phyloP scores from a whole-genome alignment of 1,140 invertebrate genomes.

The Caenorhabditis brenneri region DNA sequence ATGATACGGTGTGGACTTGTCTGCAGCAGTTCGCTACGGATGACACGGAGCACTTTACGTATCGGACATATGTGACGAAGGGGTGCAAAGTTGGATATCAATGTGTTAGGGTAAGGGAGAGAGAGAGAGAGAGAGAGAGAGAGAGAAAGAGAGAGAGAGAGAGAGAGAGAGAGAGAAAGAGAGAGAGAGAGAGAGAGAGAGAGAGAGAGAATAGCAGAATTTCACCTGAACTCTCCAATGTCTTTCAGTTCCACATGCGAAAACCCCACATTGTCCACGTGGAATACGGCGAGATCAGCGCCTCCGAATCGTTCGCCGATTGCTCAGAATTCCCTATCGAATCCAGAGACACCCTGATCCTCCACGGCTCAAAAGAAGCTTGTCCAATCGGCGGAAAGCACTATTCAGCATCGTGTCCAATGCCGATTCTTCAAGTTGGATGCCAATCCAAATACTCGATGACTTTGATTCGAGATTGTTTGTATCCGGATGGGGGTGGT shows the following conservation, averaged over 20 bases:
- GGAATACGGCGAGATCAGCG: conserved; percentile 19
- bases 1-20: conserved; percentile 46
- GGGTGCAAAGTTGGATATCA: conserved; percentile 48
- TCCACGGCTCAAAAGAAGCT: conserved; percentile 31
- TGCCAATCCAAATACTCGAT: conserved; percentile 15
- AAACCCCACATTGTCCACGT: conserved; percentile 38
- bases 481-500: background rate
- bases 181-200: background rate
- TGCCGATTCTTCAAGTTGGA: conserved; percentile 16
- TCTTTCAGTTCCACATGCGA: conserved; percentile 6
- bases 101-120: conserved; percentile 18
- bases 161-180: background rate
- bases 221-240: too few species aligned
- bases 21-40: background rate
- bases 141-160: background rate
- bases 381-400: conserved; percentile 22
- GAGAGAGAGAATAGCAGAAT: background rate
- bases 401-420: background rate
- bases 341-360: conserved; percentile 26
- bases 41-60: background rate
- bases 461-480: conserved; percentile 14
- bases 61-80: conserved; percentile 29
- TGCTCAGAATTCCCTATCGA: conserved; percentile 26
- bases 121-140: background rate
- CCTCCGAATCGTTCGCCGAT: conserved; percentile 15